Conservation (phyloP, 1,140 invertebrate species). For the Drosophila insularis region DNA sequence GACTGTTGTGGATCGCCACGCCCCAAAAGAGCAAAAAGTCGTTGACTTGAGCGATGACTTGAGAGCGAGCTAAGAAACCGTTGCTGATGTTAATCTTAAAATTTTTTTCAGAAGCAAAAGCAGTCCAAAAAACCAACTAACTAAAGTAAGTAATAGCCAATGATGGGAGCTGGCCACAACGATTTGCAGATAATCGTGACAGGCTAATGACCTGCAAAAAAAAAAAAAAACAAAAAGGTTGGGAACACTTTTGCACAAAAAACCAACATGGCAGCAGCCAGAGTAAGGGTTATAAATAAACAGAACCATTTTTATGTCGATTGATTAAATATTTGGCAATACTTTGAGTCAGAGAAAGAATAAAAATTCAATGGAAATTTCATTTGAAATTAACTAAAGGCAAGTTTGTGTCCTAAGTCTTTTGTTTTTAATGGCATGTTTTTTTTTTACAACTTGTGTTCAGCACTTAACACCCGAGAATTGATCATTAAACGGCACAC, state of each 20-base stretch:
- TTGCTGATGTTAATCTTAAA: conserved; percentile 44
- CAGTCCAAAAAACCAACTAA: conserved; percentile 10
- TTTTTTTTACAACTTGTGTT: conserved; percentile 39
- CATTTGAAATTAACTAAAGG: neutral
- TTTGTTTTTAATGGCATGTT: conserved; percentile 47
- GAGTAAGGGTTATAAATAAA: conserved; percentile 28
- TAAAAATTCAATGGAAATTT: conserved; percentile 14
- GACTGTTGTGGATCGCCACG: conserved; percentile 69
- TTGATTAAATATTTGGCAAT: conserved; percentile 26
- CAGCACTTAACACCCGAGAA: conserved; percentile 59
- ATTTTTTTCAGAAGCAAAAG: conserved; percentile 13
- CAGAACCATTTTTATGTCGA: conserved; percentile 21
- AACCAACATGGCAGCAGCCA: neutral
- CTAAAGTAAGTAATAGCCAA: conserved; percentile 18
- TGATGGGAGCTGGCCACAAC: conserved; percentile 23
- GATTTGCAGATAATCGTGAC: conserved; percentile 54
- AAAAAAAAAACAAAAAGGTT: conserved; percentile 38
- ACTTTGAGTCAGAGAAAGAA: conserved; percentile 43
- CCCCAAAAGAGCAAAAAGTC: conserved; percentile 57
- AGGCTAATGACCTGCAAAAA: conserved; percentile 63
- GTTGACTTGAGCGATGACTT: conserved; percentile 63
- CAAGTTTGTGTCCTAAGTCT: conserved; percentile 69
- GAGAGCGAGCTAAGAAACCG: conserved; percentile 22
- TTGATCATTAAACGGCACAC: conserved; percentile 46
- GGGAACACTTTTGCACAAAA: conserved; percentile 24